Percentiles rank a stretch among this genome's conserved stretches.
Evolutionary conservation across 2,113 vertebrate species (phyloP).

Genomic region (Labeo rohita): DNA sequence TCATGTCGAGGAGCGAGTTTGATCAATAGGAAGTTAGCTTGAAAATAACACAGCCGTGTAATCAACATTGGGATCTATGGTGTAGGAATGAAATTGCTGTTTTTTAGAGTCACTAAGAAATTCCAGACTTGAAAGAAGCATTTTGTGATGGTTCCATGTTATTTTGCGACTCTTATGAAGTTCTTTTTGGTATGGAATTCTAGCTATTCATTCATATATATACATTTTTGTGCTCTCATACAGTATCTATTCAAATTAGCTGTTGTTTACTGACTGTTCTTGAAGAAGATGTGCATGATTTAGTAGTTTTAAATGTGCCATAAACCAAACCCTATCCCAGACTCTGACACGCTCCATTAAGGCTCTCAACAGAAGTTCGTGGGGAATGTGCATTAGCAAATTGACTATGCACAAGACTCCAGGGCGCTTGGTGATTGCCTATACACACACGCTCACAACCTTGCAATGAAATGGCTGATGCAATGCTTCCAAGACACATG

Average conservation of each 20-base stretch:
- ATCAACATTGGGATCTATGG: conserved; percentile 20
- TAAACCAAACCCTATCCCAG: conserved; percentile 7
- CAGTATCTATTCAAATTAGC: background rate
- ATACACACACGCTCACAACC: background rate
- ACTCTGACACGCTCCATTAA: conserved; percentile 18
- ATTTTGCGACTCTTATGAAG: background rate
- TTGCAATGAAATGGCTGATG: background rate
- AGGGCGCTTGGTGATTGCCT: background rate
- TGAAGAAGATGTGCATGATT: background rate
- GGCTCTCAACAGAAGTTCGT: background rate
- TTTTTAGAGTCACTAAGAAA: background rate
- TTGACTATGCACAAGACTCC: background rate
- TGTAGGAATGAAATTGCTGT: background rate
- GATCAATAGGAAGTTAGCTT: background rate
- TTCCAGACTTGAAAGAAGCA: background rate
- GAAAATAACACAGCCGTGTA: background rate
- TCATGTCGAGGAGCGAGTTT: background rate
- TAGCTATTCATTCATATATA: background rate
- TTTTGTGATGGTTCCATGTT: background rate
- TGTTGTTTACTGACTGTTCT: background rate
- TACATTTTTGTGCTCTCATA: background rate
- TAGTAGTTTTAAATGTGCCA: background rate
- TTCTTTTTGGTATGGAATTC: background rate
- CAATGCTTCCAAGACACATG: background rate
- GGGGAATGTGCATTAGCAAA: conserved; percentile 13